Conservation (phyloP, 2,797 vertebrate genomes). For the Ceryle rudis region DNA sequence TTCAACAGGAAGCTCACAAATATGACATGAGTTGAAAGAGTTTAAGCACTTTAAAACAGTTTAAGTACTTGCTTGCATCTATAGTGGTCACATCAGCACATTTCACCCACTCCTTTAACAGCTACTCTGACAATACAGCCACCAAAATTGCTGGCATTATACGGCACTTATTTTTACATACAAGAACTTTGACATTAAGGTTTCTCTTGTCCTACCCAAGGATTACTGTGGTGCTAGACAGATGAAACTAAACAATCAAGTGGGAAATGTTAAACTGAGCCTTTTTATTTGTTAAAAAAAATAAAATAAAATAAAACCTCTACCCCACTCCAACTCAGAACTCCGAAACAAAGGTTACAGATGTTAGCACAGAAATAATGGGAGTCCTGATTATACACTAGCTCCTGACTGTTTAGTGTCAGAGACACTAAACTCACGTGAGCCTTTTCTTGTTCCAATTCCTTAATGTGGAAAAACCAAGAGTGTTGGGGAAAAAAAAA, state of each 20-base stretch:
- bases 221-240: neutral
- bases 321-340: neutral
- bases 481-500: too few species aligned
- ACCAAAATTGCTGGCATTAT: neutral
- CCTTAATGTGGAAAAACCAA: neutral
- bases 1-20: neutral
- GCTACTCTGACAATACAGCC: neutral
- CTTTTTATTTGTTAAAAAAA: neutral
- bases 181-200: neutral
- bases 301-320: neutral
- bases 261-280: neutral
- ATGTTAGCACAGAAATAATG: constrained; percentile 8
- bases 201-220: neutral
- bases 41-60: neutral
- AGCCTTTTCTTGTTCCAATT: neutral
- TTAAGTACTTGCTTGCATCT: neutral
- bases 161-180: neutral
- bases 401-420: neutral
- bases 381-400: neutral
- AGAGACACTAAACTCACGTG: neutral
- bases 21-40: neutral
- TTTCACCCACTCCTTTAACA: neutral
- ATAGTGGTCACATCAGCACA: neutral
- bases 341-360: constrained; percentile 16
- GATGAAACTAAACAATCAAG: too few species aligned